Evolutionary conservation across 2,888 invertebrate genomes (phyloP).

Genomic region (Pinctada fucata): DNA sequence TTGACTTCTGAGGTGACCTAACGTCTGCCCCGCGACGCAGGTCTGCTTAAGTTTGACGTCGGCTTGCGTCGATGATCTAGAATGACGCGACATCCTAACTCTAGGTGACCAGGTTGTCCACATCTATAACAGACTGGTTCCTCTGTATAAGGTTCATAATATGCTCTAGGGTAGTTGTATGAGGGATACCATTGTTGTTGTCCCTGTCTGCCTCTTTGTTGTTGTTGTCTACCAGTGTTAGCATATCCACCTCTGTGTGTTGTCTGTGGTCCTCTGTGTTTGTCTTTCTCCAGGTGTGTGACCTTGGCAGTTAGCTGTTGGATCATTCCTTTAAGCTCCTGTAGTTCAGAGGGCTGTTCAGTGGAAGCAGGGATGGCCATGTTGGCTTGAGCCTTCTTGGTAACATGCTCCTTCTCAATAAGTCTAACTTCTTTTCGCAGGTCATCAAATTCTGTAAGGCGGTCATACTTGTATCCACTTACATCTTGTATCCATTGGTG

Average conservation of each 20-base stretch:
- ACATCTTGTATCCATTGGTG: constrained; percentile 7
- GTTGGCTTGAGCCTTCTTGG: background rate
- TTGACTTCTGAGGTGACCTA: background rate
- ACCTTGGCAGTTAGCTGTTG: constrained; percentile 6
- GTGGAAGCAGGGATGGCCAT: background rate
- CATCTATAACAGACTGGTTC: background rate
- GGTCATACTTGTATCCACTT: background rate
- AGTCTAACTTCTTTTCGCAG: background rate
- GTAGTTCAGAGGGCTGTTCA: background rate
- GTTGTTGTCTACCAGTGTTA: background rate
- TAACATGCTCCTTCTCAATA: constrained; percentile 14
- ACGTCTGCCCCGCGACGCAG: background rate
- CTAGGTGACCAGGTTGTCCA: background rate
- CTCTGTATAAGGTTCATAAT: background rate
- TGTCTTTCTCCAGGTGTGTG: background rate
- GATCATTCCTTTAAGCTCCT: constrained; percentile 2
- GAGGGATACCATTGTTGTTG: background rate
- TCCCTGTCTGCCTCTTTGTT: background rate
- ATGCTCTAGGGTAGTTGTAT: background rate
- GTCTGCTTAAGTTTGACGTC: background rate
- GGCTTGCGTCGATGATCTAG: background rate
- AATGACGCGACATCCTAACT: background rate
- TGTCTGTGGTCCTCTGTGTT: background rate
- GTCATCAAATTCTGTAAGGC: background rate
- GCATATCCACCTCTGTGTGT: background rate